Evolutionary conservation across 2,113 vertebrate genomes (phyloP).

Genomic region (Laticauda laticaudata): DNA sequence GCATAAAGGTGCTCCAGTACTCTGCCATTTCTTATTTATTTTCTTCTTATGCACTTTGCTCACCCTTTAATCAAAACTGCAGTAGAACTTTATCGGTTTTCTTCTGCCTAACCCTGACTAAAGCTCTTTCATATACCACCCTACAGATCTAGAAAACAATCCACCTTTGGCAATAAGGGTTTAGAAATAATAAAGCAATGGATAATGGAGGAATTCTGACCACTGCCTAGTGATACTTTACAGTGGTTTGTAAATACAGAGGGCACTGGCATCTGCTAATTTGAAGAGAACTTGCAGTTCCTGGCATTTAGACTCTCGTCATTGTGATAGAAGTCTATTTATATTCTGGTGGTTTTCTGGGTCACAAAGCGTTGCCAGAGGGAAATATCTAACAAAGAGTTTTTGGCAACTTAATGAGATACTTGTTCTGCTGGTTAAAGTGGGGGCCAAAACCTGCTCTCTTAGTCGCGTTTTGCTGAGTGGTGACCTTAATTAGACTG

Average conservation of each 20-base stretch:
- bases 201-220: neutral
- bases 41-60: neutral
- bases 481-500: constrained; percentile 57
- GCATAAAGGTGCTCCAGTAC: neutral
- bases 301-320: constrained; percentile 3
- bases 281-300: neutral
- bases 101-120: neutral
- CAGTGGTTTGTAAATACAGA: neutral
- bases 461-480: constrained; percentile 34
- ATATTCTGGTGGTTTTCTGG: constrained; percentile 14
- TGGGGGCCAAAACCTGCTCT: constrained; percentile 16
- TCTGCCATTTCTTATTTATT: neutral
- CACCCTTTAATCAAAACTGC: neutral
- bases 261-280: neutral
- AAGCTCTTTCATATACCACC: neutral
- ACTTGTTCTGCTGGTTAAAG: constrained; percentile 37
- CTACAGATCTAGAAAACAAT: neutral
- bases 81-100: neutral
- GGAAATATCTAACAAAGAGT: constrained; percentile 3
- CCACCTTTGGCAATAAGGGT: neutral
- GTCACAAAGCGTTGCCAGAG: constrained; percentile 6
- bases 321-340: constrained; percentile 11
- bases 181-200: neutral
- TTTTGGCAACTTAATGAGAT: constrained; percentile 13
- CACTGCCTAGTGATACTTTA: neutral